Evolutionary conservation across 2,888 invertebrate genomes (phyloP), one percentile per base, ranked within the genome.

Genomic region (Cetonia aurata): DNA sequence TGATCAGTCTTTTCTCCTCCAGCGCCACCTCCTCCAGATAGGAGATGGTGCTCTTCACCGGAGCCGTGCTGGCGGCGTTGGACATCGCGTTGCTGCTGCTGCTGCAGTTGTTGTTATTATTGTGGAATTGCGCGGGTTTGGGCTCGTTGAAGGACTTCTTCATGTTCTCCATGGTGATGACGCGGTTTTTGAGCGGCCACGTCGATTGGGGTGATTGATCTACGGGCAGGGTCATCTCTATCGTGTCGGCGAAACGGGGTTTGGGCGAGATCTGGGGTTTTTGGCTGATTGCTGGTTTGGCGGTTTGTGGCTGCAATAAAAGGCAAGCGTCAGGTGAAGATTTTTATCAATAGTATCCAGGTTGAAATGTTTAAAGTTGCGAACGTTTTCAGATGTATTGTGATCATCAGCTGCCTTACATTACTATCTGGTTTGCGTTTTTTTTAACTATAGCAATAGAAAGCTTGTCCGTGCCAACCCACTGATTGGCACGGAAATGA

Each of bases 1-100:
- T 90, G 77, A 94, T 89, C 73, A 94, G 86, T 65, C 92, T 87
- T 82, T 93, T 93, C 81, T 94, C 94, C 80, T 94, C 94, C 33
- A 92, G 87, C n/a, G 93, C 93, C 6, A 94, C 93, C 83, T 93
- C 92, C 74, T 91, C 88, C 69, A 89, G 84, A 52, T 75, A 76
- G 6, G 75, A 72, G 15, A 69, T 72, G 6, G 69, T 57, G 17
- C 50, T 71, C 9, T 57, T 56, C 15, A 59, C 50, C 9, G 55
- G 48, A 1, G 59, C 15, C n/a, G 50, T 37, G 31, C 13, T n/a
- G n/a, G 25, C 37, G 52, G 42, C 37, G 25, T 13, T 62, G 41
- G 33, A 48, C n/a, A 48, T 8, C 3, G 62, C 8, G 9, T 6
- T 19, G 15, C 25, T n/a, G n/a, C n/a, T n/a, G n/a, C n/a, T n/a